Conservation (phyloP, 2,113 vertebrate species). For the Poeciliopsis retropinna region DNA sequence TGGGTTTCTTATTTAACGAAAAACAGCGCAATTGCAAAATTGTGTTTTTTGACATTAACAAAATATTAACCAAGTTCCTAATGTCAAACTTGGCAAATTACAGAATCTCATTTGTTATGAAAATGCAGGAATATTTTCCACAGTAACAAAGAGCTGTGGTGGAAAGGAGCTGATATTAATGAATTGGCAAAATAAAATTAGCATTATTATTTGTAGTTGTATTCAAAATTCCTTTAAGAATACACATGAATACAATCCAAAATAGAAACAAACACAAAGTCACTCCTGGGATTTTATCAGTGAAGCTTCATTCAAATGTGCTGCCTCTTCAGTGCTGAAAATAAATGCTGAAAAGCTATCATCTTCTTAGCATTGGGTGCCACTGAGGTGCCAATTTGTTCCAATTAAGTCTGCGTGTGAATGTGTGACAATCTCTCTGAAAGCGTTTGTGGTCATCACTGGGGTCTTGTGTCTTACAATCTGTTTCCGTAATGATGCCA, state of each 20-base stretch:
- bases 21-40: too few relatives aligned
- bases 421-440: not conserved
- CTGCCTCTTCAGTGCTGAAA: not conserved
- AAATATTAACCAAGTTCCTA: too few relatives aligned
- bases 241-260: not conserved
- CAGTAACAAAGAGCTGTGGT: too few relatives aligned
- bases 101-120: too few relatives aligned
- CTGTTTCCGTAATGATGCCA: not conserved
- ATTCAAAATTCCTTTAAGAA: not conserved
- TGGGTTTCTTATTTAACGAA: too few relatives aligned
- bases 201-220: not conserved
- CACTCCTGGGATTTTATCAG: not conserved
- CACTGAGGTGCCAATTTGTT: constrained; percentile 3
- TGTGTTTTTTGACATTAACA: too few relatives aligned
- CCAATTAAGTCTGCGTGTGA: constrained; percentile 1
- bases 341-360: not conserved
- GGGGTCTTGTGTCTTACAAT: not conserved
- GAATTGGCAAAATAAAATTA: too few relatives aligned
- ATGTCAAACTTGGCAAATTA: too few relatives aligned
- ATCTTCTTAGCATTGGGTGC: constrained; percentile 28
- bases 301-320: not conserved
- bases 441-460: not conserved
- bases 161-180: too few relatives aligned
- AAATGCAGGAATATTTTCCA: too few relatives aligned
- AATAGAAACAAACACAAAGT: not conserved